Evolutionary conservation across 2,113 vertebrate species (phyloP).

Genomic region (Heterochromis multidens): DNA sequence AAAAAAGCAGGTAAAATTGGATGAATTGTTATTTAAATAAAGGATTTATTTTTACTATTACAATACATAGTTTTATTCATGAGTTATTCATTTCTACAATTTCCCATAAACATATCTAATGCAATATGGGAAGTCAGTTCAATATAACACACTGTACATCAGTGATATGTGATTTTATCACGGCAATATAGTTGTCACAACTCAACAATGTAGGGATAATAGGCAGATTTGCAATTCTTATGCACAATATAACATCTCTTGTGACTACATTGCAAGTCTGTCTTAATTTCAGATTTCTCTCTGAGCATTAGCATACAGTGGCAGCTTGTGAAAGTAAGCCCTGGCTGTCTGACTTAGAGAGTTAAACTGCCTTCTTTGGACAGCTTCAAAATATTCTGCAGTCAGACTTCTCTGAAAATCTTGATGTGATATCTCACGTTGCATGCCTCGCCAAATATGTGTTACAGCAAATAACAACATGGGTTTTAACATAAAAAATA

Average conservation of each 20-base stretch:
- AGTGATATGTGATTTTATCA: neutral
- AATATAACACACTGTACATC: neutral
- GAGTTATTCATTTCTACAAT: neutral
- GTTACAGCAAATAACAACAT: neutral
- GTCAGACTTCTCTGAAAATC: neutral
- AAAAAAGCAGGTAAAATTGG: neutral
- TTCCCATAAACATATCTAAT: neutral
- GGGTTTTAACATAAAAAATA: neutral
- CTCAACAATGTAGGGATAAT: neutral
- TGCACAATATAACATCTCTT: neutral
- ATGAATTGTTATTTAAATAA: neutral
- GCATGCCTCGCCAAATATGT: neutral
- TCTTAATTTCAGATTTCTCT: neutral
- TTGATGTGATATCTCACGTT: neutral
- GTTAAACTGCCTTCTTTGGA: neutral
- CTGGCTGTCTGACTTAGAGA: neutral
- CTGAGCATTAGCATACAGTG: neutral
- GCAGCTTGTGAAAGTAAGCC: neutral
- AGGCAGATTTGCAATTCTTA: neutral
- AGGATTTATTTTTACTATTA: fast-evolving
- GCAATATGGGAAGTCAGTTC: neutral
- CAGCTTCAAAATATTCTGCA: neutral
- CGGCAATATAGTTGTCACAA: neutral
- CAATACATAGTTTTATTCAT: neutral
- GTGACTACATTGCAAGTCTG: neutral